Evolutionary conservation across 2,888 invertebrate species (phyloP), one percentile per base, ranked within the genome.

Genomic region (Lydus trimaculatus): DNA sequence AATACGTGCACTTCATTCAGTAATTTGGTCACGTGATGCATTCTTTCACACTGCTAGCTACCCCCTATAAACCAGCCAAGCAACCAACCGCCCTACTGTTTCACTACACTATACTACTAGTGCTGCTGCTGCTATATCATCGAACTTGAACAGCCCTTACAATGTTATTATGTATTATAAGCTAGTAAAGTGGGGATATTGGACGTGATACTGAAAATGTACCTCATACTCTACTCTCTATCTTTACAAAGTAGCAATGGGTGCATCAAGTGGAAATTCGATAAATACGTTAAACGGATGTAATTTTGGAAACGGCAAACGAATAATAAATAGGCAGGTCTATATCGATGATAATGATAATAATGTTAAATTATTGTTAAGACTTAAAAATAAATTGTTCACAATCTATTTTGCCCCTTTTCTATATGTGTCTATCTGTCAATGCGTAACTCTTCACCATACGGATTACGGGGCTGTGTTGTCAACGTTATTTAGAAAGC

Each of bases 21-120:
- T 81, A 84, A 84, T 84, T 84, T 80, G 80, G 84, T 85, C 85
- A 85, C 85, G 84, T 82, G 84, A 78, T 76, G 80, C 80, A 82
- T 83, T 83, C 83, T 82, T 83, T 80, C 74, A 65, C 73, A 71
- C 73, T 66, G 61, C 65, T 61, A 65, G 52, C 72, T 64, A 70
- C 68, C 69, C 65, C 67, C 64, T 48, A 43, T 43, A 43, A 48
- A 48, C 31, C 31, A 31, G 6, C 39, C 60, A 63, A 25, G 20
- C 31, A 48, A 48, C 39, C 60, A 63, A 25, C 20, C 31, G 25
- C 43, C 31, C 59, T 28, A n/a, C 36, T 59, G 25, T 7, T 48
- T 15, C 23, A 43, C 36, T 36, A 36, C 76, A 36, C 43, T 43
- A 43, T 75, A 78, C 76, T 77, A 76, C 28, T 28, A 28, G 2